phyloP scores from a whole-genome alignment of 2,113 vertebrate species.

The Rhodinocichla rosea region DNA sequence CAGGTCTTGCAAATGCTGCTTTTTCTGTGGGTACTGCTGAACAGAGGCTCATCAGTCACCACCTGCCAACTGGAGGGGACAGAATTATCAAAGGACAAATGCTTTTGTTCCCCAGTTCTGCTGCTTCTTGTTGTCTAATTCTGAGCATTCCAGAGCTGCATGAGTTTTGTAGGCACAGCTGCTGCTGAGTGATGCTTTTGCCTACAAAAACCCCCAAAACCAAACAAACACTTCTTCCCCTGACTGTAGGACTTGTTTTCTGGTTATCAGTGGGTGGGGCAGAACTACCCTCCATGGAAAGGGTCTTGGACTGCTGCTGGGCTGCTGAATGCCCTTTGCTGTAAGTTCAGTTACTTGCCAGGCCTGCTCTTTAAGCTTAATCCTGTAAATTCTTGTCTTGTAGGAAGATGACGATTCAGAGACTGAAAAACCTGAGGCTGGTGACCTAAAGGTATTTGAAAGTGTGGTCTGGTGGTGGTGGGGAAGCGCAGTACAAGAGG shows the following conservation, averaged over 20 bases:
- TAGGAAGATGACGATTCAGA: conserved; percentile 98
- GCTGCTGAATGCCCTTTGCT: conserved; percentile 50
- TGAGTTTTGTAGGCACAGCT: neutral
- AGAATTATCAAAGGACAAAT: neutral
- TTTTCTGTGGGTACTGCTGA: neutral
- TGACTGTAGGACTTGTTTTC: neutral
- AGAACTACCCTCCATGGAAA: conserved; percentile 6
- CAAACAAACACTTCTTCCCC: neutral
- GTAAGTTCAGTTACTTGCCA: conserved; percentile 57
- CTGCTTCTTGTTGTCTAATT: neutral
- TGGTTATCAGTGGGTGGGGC: neutral
- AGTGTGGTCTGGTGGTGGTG: conserved; percentile 61
- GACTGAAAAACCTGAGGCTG: conserved; percentile 89
- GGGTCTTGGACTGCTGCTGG: conserved; percentile 9
- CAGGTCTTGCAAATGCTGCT: neutral
- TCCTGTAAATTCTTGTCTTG: conserved; percentile 86
- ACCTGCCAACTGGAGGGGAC: neutral
- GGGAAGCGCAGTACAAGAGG: conserved; percentile 48
- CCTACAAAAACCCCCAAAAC: neutral
- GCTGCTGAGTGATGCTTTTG: neutral
- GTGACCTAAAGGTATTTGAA: conserved; percentile 93
- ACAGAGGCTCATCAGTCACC: neutral
- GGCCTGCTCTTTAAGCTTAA: conserved; percentile 75
- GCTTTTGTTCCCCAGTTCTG: neutral
- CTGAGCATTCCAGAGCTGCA: neutral